Percentiles rank a stretch among this genome's conserved stretches.
Conservation (phyloP, 1,140 invertebrate species). For the Drosophila willistoni region DNA sequence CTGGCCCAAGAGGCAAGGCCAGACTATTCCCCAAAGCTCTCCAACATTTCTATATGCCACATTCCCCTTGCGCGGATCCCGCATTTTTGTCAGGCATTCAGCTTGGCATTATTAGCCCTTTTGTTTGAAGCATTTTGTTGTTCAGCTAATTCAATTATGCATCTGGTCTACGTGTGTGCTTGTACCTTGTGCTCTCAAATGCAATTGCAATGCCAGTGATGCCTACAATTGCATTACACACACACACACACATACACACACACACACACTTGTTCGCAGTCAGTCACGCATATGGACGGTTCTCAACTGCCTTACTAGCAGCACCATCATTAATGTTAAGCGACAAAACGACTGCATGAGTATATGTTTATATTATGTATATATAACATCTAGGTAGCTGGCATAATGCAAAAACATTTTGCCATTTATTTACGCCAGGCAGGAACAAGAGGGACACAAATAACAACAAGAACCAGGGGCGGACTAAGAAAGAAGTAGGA, state of each 20-base stretch:
- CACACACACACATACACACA: slow-evolving; percentile 9
- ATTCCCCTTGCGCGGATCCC: neutral
- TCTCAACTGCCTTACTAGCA: neutral
- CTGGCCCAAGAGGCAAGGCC: neutral
- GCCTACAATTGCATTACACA: slow-evolving; percentile 24
- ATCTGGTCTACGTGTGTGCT: slow-evolving; percentile 50
- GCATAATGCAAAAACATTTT: slow-evolving; percentile 58
- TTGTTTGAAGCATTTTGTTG: slow-evolving; percentile 65
- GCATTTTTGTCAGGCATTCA: slow-evolving; percentile 20
- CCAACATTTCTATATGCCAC: slow-evolving; percentile 17
- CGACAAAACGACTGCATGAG: slow-evolving; percentile 25
- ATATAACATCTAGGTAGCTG: slow-evolving; percentile 31
- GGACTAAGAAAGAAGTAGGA: neutral
- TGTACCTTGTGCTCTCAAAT: slow-evolving; percentile 16
- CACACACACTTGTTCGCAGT: slow-evolving; percentile 41
- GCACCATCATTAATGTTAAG: slow-evolving; percentile 31
- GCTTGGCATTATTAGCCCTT: slow-evolving; percentile 63
- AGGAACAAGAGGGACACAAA: slow-evolving; percentile 4
- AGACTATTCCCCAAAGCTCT: slow-evolving; percentile 21
- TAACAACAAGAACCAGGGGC: neutral
- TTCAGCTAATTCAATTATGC: slow-evolving; percentile 76
- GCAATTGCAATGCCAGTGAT: slow-evolving; percentile 41
- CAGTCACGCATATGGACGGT: slow-evolving; percentile 47
- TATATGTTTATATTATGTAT: slow-evolving; percentile 51
- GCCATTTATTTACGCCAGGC: slow-evolving; percentile 57